phyloP scores from a whole-genome alignment of 92 coral and sea anemone species.

The Diadumene lineata region DNA sequence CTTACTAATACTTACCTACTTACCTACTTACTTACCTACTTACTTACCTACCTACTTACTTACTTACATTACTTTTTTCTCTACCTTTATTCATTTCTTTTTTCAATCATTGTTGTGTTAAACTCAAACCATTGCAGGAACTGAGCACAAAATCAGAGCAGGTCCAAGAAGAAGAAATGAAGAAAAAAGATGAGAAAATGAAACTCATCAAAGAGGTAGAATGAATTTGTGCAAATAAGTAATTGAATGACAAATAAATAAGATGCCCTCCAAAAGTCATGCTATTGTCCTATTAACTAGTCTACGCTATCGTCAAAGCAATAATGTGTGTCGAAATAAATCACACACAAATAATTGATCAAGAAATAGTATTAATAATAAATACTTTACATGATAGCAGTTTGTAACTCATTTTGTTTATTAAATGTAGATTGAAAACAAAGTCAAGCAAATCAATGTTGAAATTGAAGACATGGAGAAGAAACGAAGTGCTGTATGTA shows the following conservation, averaged over 20 bases:
- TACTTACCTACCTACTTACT: not conserved
- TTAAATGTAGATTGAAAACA: constrained; percentile 63
- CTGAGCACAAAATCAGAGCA: constrained; percentile 6
- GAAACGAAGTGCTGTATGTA: constrained; percentile 77
- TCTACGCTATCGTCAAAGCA: too few relatives aligned
- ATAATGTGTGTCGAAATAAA: too few relatives aligned
- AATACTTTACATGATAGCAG: too few relatives aligned
- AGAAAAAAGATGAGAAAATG: constrained; percentile 2
- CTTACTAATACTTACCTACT: constrained; percentile 6
- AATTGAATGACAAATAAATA: too few relatives aligned
- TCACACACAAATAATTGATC: too few relatives aligned
- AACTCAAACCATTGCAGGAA: not conserved
- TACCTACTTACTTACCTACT: not conserved
- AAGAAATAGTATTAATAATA: too few relatives aligned
- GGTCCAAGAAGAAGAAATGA: constrained; percentile 12
- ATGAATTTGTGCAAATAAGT: too few relatives aligned
- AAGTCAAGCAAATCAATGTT: constrained; percentile 63
- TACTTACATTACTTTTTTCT: not conserved
- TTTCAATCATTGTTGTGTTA: not conserved
- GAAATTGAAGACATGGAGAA: constrained; percentile 80
- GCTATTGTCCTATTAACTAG: too few relatives aligned
- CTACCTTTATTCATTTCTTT: not conserved
- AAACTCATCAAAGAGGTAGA: not conserved
- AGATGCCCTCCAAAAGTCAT: too few relatives aligned
- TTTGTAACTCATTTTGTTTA: too few relatives aligned